Evolutionary conservation across 1,140 invertebrate species (phyloP), one percentile per base, ranked within the genome.

Genomic region (Fopius arisanus): DNA sequence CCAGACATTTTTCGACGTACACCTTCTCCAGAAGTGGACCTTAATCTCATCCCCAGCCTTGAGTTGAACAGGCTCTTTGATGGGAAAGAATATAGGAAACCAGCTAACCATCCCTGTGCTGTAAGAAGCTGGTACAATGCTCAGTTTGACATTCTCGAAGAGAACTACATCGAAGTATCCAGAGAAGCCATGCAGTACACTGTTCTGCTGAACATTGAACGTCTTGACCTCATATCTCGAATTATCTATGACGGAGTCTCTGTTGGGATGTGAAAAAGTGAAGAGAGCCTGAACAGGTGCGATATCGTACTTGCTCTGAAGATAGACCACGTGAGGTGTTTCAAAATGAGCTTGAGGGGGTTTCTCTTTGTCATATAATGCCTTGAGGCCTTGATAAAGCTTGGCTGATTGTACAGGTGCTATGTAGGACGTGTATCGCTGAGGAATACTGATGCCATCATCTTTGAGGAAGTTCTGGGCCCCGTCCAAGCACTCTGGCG

Each of bases 401-500:
- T 94, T 95, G 12, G 91, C 88, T 9, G 93, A 94, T 85, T 95
- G 94, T 21, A 98, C 89, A 0, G 98, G 97, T 70, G 93, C 92
- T 26, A 99, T 89, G 86, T 94, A 98, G 0, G 97, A 99, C 2
- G 94, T 97, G 79, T 99, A 99, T 70, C 92, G 92, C 78, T 87
- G 87, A 4, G 98, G 98, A 86, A 99, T 98, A 82, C 95, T 97
- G 69, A 99, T 94, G 19, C 97, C 97, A 89, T 93, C 93, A 54
- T 93, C 92, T 90, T 96, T 97, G 0, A 99, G 86, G 77, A 97
- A 94, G 48, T 93, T 91, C 79, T 97, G 93, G 12, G 96, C 97
- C 5, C 97, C 97, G 90, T 99, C 97, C 12, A 99, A 90, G 89
- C 98, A 99, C 88, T 99, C 98, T 0, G 98, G 98, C 0, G 96